These are phyloP conservation scores for Pangasius djambal DNA, from an alignment of 2,797 vertebrate genomes.

Conservation along the genomic window DNA sequence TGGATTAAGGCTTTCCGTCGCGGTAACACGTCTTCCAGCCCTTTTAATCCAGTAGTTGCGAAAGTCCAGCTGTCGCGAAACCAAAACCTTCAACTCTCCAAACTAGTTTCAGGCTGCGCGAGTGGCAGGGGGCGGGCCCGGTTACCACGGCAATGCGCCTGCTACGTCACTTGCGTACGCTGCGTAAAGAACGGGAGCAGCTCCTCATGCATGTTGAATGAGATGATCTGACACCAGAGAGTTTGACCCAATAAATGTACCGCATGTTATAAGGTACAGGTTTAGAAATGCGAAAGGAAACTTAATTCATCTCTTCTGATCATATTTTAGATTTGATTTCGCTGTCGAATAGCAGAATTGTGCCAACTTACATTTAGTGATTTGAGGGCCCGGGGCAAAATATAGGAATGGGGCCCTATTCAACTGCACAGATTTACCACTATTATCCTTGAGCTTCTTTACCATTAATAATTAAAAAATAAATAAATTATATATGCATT, in stretches of 20 bases:
- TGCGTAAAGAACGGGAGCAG: neutral
- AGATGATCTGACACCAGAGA: neutral
- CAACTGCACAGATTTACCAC: too few species aligned
- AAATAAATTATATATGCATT: too few species aligned
- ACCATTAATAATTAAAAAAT: too few species aligned
- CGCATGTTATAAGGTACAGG: neutral
- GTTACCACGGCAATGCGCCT: constrained; percentile 67
- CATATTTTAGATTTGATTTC: neutral
- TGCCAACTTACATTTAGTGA: too few species aligned
- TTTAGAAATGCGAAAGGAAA: neutral
- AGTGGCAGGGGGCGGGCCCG: constrained; percentile 63
- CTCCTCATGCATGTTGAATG: neutral
- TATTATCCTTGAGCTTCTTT: too few species aligned
- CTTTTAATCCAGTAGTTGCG: constrained; percentile 55
- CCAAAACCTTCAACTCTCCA: constrained; percentile 74
- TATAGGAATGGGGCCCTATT: too few species aligned
- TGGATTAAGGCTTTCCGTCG: constrained; percentile 30
- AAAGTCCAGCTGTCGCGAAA: constrained; percentile 63
- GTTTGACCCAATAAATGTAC: neutral
- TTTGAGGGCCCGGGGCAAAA: too few species aligned
- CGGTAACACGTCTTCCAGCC: constrained; percentile 62
- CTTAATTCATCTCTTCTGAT: neutral
- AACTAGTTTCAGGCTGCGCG: constrained; percentile 70
- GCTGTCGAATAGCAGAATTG: too few species aligned
- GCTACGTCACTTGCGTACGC: constrained; percentile 47